Evolutionary conservation across 2,888 invertebrate species (phyloP), one percentile per base, ranked within the genome.

Genomic region (Hypolimnas misippus): DNA sequence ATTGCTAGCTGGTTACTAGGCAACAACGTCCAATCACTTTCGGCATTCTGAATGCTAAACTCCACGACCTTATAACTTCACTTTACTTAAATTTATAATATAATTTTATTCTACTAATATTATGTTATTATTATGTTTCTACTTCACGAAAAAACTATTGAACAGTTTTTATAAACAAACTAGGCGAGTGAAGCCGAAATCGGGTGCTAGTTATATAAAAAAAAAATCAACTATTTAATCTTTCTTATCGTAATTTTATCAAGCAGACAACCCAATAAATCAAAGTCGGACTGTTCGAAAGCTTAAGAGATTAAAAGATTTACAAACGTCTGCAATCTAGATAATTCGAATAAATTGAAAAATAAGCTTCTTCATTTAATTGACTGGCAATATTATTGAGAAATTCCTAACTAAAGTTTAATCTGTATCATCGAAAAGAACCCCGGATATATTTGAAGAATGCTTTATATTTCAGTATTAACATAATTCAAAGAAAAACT

Each of bases 401-500:
- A 8, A 35, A 35, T 10, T 35, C 8, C 10, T 1, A 1, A 35
- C 33, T 35, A 8, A 12, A 35, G 12, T 35, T 2, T 35, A 8
- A 35, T 35, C 10, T 12, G 33, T 12, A 35, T 35, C 2, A 35
- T 3, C 8, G 4, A n/a, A 38, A n/a, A n/a, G n/a, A 12, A 3
- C 35, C 4, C 4, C 4, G 3, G n/a, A n/a, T 3, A 38, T 12
- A 3, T 38, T 25, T 5, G 2, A 3, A 25, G 25, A 38, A 12
- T 38, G 35, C n/a, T 38, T n/a, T 46, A 21, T 46, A 21, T n/a
- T 46, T 3, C 10, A 19, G n/a, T 21, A 46, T 46, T 21, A 46
- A 46, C 44, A 46, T 46, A 46, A 46, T 46, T 46, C 44, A 46
- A 46, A 46, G 19, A 52, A 58, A 44, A 21, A 31, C 42, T 33